These are phyloP conservation scores for Bettongia penicillata DNA, from an alignment of 2,113 vertebrate genomes.

Conservation along the genomic window DNA sequence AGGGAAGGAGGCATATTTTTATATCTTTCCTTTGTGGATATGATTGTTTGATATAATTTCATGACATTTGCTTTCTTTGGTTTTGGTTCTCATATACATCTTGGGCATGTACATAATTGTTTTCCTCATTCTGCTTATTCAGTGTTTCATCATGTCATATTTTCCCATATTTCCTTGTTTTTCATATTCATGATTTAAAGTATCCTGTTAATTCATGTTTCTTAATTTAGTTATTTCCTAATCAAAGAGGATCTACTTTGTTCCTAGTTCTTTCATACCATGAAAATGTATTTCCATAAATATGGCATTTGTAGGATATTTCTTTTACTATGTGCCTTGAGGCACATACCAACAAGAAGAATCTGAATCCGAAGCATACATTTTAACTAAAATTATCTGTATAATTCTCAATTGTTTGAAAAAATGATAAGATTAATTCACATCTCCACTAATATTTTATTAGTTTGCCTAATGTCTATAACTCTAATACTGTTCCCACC, in stretches of 20 bases:
- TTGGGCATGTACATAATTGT: neutral
- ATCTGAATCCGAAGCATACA: too few species aligned
- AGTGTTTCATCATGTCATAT: neutral
- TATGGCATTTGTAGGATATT: neutral
- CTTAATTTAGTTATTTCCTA: neutral
- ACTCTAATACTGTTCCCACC: too few species aligned
- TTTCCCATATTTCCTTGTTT: neutral
- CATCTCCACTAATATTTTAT: too few species aligned
- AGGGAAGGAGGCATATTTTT: neutral
- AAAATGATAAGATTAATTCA: too few species aligned
- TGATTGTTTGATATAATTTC: neutral
- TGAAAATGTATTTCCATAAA: neutral
- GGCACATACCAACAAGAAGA: too few species aligned
- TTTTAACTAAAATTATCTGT: too few species aligned
- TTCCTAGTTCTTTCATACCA: neutral
- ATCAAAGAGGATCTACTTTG: neutral
- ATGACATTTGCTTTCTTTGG: neutral
- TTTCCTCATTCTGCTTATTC: neutral
- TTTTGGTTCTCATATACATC: neutral
- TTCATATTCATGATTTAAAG: too few species aligned
- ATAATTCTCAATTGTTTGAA: too few species aligned
- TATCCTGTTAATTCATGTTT: neutral
- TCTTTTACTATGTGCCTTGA: too few species aligned
- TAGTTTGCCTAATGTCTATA: too few species aligned
- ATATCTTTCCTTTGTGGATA: neutral